Evolutionary conservation across 2,797 vertebrate genomes (phyloP), one percentile per base, ranked within the genome.

Genomic region (Neosalanx taihuensis): DNA sequence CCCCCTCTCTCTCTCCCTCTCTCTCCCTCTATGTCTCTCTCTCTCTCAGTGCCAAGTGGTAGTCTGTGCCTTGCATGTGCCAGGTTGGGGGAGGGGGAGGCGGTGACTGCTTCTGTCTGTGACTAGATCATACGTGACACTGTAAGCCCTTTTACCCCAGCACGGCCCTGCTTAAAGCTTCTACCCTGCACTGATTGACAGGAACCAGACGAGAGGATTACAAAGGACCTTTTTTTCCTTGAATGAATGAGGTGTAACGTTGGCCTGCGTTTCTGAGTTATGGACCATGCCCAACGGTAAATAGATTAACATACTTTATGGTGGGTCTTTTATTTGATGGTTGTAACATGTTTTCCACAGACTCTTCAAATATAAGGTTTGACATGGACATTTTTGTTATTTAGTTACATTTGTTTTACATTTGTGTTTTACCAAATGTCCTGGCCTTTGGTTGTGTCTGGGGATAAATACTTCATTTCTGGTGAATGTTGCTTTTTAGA

Each of bases 41-140:
- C 70, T 56, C 17, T 26, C 81, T 51, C 30, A 12, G 58, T 56
- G 18, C 64, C 71, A 71, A 73, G 74, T 67, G 81, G 74, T 84
- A 83, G 79, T 76, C 69, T 64, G 5, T 64, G 78, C 79, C 64
- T 81, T 72, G 41, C n/a, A 59, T 59, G 46, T 17, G 5, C 9
- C 4, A 60, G 76, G 29, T 78, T 7, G 59, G 67, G 37, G 81
- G 79, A 79, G 85, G 83, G 84, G 66, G 74, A 86, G 82, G 88
- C 87, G 89, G 83, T 88, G 88, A 91, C 74, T 84, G 83, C 49
- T 90, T 81, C 89, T 91, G 91, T 92, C 91, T 71, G 13, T 81
- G 82, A 84, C 80, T 72, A 81, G 90, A 91, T 92, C 88, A 79
- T 84, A 84, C 90, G 88, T 92, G 88, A 88, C 88, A 89, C 82